Percentiles rank a stretch among this genome's conserved stretches.
Conservation (phyloP, 2,113 vertebrate species). For the Campylomormyrus numenius region DNA sequence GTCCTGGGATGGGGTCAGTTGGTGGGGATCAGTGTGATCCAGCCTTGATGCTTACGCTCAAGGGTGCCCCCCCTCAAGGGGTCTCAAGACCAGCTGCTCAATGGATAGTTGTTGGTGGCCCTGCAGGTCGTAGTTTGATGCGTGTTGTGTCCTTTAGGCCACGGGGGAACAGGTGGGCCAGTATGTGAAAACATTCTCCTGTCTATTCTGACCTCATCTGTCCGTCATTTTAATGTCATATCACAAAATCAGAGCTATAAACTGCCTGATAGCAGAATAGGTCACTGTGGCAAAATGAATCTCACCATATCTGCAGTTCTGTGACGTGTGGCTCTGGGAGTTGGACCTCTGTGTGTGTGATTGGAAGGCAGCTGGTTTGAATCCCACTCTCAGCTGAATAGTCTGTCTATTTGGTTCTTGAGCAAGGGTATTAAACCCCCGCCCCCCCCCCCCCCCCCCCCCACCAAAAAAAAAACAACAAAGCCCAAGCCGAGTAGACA, state of each 20-base stretch:
- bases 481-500: too few species aligned
- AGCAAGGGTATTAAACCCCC: background rate
- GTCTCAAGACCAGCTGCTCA: background rate
- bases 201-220: background rate
- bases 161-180: background rate
- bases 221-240: background rate
- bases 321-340: background rate
- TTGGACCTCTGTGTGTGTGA: background rate
- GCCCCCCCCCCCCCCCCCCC: too few species aligned
- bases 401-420: background rate
- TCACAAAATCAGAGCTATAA: background rate
- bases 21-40: background rate
- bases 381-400: background rate
- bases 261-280: background rate
- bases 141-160: background rate
- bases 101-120: background rate
- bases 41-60: background rate
- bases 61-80: background rate
- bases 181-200: background rate
- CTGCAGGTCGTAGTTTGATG: background rate
- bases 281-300: background rate
- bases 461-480: too few species aligned
- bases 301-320: background rate
- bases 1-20: background rate
- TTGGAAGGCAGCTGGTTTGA: background rate